These are phyloP conservation scores for Ophonus ardosiacus DNA, from an alignment of 2,888 invertebrate genomes.

Conservation along the genomic window DNA sequence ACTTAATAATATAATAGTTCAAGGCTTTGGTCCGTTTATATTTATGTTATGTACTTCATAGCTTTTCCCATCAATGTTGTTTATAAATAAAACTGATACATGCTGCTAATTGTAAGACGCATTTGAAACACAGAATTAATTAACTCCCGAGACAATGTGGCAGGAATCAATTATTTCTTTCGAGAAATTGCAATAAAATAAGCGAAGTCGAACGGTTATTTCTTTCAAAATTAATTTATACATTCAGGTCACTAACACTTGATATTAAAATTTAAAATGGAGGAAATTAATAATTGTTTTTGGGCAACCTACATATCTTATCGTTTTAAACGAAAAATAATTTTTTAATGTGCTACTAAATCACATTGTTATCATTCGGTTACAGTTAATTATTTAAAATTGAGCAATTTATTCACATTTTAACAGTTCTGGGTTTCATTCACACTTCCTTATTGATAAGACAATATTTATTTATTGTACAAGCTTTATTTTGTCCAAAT, in stretches of 20 bases:
- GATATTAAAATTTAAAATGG: background rate
- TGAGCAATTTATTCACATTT: background rate
- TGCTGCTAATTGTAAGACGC: constrained; percentile 10
- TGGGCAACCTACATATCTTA: constrained; percentile 7
- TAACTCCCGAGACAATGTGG: background rate
- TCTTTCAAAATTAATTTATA: background rate
- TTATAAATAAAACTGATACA: constrained; percentile 38
- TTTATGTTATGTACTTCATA: constrained; percentile 23
- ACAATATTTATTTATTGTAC: too few species aligned
- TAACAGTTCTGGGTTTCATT: background rate
- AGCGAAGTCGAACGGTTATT: background rate
- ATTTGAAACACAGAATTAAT: constrained; percentile 8
- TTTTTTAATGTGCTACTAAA: background rate
- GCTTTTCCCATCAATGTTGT: constrained; percentile 7
- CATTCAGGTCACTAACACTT: background rate
- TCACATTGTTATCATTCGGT: background rate
- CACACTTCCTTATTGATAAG: constrained; percentile 5
- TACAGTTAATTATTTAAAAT: background rate
- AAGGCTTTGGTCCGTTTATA: constrained; percentile 29
- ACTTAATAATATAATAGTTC: constrained; percentile 43
- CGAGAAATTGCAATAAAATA: background rate
- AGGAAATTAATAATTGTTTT: background rate
- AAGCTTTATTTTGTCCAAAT: too few species aligned
- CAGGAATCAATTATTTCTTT: background rate
- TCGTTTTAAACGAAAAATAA: background rate